These are phyloP conservation scores for Aselliscus stoliczkanus DNA, from an alignment of 2,797 vertebrate genomes.

Conservation along the genomic window DNA sequence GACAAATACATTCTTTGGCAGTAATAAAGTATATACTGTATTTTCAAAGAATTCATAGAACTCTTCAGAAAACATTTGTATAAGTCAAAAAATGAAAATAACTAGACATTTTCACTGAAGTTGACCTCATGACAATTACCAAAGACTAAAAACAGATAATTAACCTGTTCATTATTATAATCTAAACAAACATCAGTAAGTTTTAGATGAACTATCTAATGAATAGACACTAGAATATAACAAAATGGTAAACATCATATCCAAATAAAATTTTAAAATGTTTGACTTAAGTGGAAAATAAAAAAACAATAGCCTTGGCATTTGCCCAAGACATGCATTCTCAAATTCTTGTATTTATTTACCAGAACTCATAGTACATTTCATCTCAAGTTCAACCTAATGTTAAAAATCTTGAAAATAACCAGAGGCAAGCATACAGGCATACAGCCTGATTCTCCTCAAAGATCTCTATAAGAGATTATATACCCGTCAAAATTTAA, in stretches of 20 bases:
- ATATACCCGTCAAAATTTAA: background rate
- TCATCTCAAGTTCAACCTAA: conserved; percentile 33
- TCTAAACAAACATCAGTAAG: conserved; percentile 20
- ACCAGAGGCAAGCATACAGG: background rate
- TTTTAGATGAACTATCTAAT: conserved; percentile 18
- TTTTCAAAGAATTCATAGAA: conserved; percentile 25
- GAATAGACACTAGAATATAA: background rate
- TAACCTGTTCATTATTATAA: background rate
- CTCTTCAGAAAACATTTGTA: conserved; percentile 6
- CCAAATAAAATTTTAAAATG: conserved; percentile 38
- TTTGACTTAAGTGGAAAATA: conserved; percentile 36
- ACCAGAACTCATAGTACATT: background rate
- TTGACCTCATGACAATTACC: background rate
- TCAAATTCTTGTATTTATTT: conserved; percentile 30
- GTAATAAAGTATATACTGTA: background rate
- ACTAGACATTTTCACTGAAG: background rate
- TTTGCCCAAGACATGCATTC: background rate
- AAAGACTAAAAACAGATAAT: background rate
- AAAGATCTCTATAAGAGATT: background rate
- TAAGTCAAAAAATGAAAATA: background rate
- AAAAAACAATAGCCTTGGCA: conserved; percentile 26
- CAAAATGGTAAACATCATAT: background rate
- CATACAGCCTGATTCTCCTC: background rate
- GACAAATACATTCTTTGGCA: background rate
- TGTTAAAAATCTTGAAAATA: conserved; percentile 7